Evolutionary conservation across 2,888 invertebrate species (phyloP).

Genomic region (Troilus luridus): DNA sequence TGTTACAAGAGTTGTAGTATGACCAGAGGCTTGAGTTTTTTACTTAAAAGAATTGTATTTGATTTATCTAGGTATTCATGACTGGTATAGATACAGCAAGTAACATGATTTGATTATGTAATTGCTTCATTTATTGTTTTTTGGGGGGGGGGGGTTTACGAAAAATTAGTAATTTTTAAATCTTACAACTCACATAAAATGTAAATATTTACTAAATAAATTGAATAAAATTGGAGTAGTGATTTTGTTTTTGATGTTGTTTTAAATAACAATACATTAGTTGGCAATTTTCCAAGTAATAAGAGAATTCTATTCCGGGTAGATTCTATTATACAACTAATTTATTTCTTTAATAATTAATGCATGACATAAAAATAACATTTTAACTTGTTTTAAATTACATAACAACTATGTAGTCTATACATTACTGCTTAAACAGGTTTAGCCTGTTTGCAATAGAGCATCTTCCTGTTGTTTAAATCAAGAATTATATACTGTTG

Average conservation of each 20-base stretch:
- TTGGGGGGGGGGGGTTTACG: no score
- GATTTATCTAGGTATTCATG: background rate
- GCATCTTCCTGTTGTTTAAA: background rate
- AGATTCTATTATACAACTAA: background rate
- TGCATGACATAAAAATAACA: background rate
- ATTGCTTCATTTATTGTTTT: background rate
- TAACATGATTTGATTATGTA: background rate
- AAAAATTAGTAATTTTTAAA: no score
- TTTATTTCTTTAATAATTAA: background rate
- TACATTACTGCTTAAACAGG: background rate
- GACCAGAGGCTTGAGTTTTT: no score
- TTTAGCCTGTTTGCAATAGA: background rate
- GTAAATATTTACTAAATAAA: background rate
- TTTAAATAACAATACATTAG: constrained; percentile 15
- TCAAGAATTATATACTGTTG: background rate
- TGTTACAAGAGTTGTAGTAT: no score
- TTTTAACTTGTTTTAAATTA: background rate
- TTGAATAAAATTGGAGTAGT: background rate
- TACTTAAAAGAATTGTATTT: background rate
- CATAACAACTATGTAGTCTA: background rate
- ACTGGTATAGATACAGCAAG: background rate
- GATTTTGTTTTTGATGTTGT: background rate
- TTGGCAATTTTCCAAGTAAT: background rate
- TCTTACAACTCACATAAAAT: background rate
- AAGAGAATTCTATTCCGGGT: background rate